Evolutionary conservation across 2,888 invertebrate species (phyloP), one percentile per base, ranked within the genome.

Genomic region (Noctua comes): DNA sequence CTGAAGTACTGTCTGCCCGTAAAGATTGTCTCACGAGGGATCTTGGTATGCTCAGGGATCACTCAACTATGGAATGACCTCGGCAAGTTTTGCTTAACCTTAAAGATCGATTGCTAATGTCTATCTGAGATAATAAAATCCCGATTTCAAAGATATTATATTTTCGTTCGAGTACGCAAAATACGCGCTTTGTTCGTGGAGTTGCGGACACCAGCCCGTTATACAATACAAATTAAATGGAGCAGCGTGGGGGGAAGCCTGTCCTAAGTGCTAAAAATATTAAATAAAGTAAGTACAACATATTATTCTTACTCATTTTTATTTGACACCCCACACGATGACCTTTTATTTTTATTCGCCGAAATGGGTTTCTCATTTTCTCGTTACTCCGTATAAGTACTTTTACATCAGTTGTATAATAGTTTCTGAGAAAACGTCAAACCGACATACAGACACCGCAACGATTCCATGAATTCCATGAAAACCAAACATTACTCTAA

Each of bases 291-390:
- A 64, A 36, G 64, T 48, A 11, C 57, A 8, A 76, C 13, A n/a
- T 82, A 21, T 74, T 62, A 75, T 76, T 65, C 36, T 69, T 40
- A 62, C n/a, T 48, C 64, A 7, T 21, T 69, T 82, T 69, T 62
- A 65, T 82, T 69, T 65, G n/a, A 69, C 68, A 69, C 64, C 31
- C 76, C 57, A 69, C 83, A 76, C 40, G 40, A 69, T 76, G 48
- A 59, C 54, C 81, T 43, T 74, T 80, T 48, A 31, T 18, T 4
- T 57, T 2, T 3, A 48, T 73, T 81, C 6, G 3, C 1, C 2
- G 40, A 74, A 74, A 66, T 51, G 36, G 1, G 10, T 79, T 64
- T 64, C 18, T 82, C 57, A 51, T 75, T 75, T 82, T 68, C 13
- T 1, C 48, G 16, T 66, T 81, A 73, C 64, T 36, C 31, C 36